phyloP scores from a whole-genome alignment of 2,797 vertebrate genomes.

The Acanthurus lineatus region DNA sequence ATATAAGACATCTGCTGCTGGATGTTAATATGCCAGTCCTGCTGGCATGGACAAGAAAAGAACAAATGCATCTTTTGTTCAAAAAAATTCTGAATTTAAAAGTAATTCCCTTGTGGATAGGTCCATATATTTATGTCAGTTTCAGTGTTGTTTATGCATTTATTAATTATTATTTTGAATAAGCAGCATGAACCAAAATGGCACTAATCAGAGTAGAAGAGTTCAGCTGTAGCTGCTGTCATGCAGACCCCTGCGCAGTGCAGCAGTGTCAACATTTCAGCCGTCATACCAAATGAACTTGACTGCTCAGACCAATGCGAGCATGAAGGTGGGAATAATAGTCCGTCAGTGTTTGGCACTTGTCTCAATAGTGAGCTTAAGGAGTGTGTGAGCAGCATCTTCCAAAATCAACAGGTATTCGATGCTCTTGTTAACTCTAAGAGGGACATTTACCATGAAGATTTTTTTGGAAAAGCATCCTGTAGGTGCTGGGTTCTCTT shows the following conservation, averaged over 20 bases:
- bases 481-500: background rate
- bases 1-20: conserved; percentile 49
- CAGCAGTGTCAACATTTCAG: conserved; percentile 54
- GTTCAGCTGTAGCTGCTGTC: conserved; percentile 52
- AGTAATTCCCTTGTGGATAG: conserved; percentile 24
- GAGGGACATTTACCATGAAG: conserved; percentile 16
- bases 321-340: conserved; percentile 38
- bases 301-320: conserved; percentile 30
- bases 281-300: conserved; percentile 57
- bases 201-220: conserved; percentile 24
- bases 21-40: conserved; percentile 28
- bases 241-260: conserved; percentile 31
- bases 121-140: conserved; percentile 10
- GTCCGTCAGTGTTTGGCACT: conserved; percentile 53
- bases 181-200: conserved; percentile 26
- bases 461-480: conserved; percentile 3
- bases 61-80: conserved; percentile 59
- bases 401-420: conserved; percentile 62
- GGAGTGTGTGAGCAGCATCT: conserved; percentile 7
- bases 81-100: background rate
- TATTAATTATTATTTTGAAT: conserved; percentile 25
- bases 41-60: conserved; percentile 19
- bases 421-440: conserved; percentile 23
- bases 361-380: conserved; percentile 37
- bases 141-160: conserved; percentile 33